Conservation (phyloP, 2,797 vertebrate species). For the Macropodus opercularis region DNA sequence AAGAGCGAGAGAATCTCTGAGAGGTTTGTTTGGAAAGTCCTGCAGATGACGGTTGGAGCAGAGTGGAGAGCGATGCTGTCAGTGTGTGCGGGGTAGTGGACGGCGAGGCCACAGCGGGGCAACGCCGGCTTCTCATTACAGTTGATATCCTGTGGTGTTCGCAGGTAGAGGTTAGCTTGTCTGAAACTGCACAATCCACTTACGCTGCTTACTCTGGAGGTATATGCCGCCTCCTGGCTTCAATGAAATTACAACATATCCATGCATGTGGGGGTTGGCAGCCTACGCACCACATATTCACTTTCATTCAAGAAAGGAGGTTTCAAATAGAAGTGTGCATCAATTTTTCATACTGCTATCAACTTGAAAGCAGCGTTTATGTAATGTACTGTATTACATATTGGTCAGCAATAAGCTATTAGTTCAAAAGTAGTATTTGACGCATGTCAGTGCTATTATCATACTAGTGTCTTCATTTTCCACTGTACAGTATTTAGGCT, state of each 20-base stretch:
- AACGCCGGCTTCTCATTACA: constrained; percentile 46
- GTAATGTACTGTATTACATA: constrained; percentile 15
- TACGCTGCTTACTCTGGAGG: constrained; percentile 27
- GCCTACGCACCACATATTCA: constrained; percentile 51
- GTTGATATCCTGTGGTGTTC: constrained; percentile 44
- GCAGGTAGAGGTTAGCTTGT: constrained; percentile 52
- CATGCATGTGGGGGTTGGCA: constrained; percentile 42
- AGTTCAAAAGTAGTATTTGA: constrained; percentile 26
- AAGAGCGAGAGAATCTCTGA: too few relatives aligned
- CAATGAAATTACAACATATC: constrained; percentile 44
- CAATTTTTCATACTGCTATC: constrained; percentile 61
- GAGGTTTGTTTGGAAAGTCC: constrained; percentile 28
- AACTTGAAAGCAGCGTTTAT: constrained; percentile 42
- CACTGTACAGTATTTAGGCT: constrained; percentile 39
- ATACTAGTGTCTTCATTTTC: constrained; percentile 35
- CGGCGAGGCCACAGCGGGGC: constrained; percentile 15
- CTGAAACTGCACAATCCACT: constrained; percentile 45
- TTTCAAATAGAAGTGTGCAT: constrained; percentile 45
- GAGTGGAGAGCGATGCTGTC: not conserved
- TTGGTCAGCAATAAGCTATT: constrained; percentile 25
- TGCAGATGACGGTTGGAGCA: constrained; percentile 19
- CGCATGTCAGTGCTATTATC: constrained; percentile 31
- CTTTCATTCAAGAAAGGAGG: constrained; percentile 40
- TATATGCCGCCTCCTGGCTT: constrained; percentile 24
- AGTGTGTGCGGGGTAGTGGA: constrained; percentile 14